These are phyloP conservation scores for Myopa tessellatipennis DNA, from an alignment of 2,888 invertebrate genomes.

Conservation along the genomic window DNA sequence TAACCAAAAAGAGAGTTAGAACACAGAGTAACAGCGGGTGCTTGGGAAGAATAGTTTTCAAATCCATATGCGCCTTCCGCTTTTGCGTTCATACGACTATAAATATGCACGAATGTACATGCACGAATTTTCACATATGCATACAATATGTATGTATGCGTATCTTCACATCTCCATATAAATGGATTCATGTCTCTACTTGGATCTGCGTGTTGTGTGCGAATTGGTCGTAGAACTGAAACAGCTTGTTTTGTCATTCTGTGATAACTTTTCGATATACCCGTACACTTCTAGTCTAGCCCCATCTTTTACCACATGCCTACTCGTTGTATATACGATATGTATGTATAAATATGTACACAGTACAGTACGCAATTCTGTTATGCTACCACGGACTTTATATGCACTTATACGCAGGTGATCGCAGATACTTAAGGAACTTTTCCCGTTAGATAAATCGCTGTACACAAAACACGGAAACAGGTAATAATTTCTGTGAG, in stretches of 20 bases:
- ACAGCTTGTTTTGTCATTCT: conserved; percentile 51
- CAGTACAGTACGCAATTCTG: too few species aligned
- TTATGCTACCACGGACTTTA: too few species aligned
- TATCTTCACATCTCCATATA: background rate
- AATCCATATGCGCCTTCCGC: conserved; percentile 47
- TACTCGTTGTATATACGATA: too few species aligned
- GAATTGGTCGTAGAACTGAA: conserved; percentile 48
- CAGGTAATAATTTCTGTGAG: too few species aligned
- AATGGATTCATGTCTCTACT: background rate
- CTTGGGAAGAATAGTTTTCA: conserved; percentile 48
- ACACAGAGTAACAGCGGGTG: conserved; percentile 44
- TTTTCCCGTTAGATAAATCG: conserved; percentile 1
- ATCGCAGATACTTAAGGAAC: conserved; percentile 33
- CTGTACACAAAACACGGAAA: background rate
- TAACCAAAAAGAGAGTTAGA: background rate
- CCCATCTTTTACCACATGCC: background rate
- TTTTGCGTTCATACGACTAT: background rate
- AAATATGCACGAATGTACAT: conserved; percentile 32
- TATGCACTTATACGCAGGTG: too few species aligned
- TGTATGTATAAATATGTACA: too few species aligned
- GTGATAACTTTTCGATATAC: conserved; percentile 50
- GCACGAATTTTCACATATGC: background rate
- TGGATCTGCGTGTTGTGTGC: conserved; percentile 31
- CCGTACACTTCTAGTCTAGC: background rate
- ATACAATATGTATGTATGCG: conserved; percentile 2